Conservation (phyloP, 2,888 invertebrate genomes). For the Drosophila pullipes region DNA sequence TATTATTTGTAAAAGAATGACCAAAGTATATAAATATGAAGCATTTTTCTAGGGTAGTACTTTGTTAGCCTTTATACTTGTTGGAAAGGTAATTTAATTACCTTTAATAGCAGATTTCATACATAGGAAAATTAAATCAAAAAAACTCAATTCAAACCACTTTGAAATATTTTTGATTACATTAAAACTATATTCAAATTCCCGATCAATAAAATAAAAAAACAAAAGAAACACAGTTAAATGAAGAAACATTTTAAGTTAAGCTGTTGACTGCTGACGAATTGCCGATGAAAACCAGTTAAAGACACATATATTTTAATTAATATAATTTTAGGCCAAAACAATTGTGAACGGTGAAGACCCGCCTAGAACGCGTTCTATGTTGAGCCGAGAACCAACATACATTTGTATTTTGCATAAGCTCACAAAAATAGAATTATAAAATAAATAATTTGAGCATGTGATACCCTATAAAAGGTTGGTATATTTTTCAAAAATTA, state of each 20-base stretch:
- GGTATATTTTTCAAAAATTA: neutral
- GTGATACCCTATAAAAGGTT: conserved; percentile 15
- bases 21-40: neutral
- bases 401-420: conserved; percentile 1
- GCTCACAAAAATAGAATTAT: too few species aligned
- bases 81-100: neutral
- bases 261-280: conserved; percentile 31
- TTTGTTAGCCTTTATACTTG: neutral
- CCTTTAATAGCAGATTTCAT: neutral
- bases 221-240: neutral
- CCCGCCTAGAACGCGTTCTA: conserved; percentile 24
- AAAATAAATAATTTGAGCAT: neutral
- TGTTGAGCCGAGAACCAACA: conserved; percentile 19
- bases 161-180: too few species aligned
- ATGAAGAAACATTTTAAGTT: conserved; percentile 5
- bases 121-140: neutral
- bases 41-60: neutral
- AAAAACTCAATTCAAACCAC: neutral
- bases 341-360: conserved; percentile 17
- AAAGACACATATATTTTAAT: neutral
- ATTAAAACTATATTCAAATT: neutral
- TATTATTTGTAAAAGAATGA: neutral
- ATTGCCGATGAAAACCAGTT: conserved; percentile 24
- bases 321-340: conserved; percentile 8
- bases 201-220: neutral